Conservation (phyloP, 2,797 vertebrate species). For the Galago senegalensis region DNA sequence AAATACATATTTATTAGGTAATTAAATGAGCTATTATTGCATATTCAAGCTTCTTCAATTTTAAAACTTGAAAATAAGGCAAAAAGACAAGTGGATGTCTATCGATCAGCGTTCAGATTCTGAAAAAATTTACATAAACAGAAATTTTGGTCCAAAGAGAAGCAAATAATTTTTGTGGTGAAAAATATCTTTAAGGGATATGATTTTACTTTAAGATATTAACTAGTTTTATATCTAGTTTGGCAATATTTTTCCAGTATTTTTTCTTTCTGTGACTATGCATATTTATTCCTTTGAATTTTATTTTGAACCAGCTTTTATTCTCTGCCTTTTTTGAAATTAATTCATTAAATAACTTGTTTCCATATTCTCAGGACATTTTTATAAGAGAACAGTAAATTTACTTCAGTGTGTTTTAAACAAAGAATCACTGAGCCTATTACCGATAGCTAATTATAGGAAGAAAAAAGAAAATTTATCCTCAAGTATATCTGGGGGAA, state of each 20-base stretch:
- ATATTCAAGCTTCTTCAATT: neutral
- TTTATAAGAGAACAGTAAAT: constrained; percentile 43
- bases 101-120: constrained; percentile 20
- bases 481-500: neutral
- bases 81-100: neutral
- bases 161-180: neutral
- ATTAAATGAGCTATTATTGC: neutral
- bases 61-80: constrained; percentile 31
- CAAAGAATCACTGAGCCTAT: neutral
- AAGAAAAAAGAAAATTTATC: neutral
- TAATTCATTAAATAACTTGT: constrained; percentile 39
- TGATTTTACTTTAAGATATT: constrained; percentile 26
- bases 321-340: neutral
- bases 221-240: constrained; percentile 19
- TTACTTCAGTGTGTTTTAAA: constrained; percentile 28
- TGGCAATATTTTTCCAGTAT: neutral
- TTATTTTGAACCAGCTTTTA: constrained; percentile 42
- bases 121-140: constrained; percentile 12
- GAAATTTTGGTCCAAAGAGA: neutral
- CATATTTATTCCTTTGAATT: neutral
- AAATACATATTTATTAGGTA: neutral
- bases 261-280: neutral
- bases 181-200: constrained; percentile 9
- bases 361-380: neutral
- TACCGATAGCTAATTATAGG: constrained; percentile 1